Percentiles rank a stretch among this genome's conserved stretches.
Evolutionary conservation across 2,113 vertebrate species (phyloP).

Genomic region (Myxocyprinus asiaticus): DNA sequence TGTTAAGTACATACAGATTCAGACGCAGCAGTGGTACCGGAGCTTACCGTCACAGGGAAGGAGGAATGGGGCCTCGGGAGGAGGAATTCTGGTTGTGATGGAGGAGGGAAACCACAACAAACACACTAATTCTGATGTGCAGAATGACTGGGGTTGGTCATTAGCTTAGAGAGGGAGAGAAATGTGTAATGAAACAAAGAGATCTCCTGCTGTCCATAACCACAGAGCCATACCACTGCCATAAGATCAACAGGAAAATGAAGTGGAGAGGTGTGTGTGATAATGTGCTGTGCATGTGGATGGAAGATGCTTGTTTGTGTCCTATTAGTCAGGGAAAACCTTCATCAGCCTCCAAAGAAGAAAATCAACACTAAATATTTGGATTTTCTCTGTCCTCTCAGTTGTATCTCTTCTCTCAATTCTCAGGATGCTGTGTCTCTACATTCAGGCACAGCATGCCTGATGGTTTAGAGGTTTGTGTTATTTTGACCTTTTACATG

Average conservation of each 20-base stretch:
- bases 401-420: conserved; percentile 5
- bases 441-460: background rate
- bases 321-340: background rate
- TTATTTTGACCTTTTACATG: background rate
- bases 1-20: conserved; percentile 49
- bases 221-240: conserved; percentile 23
- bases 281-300: background rate
- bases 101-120: conserved; percentile 49
- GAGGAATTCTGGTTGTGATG: background rate
- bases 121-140: conserved; percentile 25
- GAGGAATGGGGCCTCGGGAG: conserved; percentile 1
- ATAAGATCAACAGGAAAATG: conserved; percentile 30
- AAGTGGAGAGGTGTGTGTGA: background rate
- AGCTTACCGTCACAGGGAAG: background rate
- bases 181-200: conserved; percentile 26
- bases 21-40: background rate
- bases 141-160: conserved; percentile 32
- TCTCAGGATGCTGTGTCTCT: conserved; percentile 23
- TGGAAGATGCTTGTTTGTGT: background rate
- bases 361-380: background rate
- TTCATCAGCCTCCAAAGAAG: background rate
- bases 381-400: background rate
- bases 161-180: conserved; percentile 30
- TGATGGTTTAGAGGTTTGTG: background rate
- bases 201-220: conserved; percentile 29